phyloP scores from a whole-genome alignment of 2,113 vertebrate genomes.

The Regulus satrapa region DNA sequence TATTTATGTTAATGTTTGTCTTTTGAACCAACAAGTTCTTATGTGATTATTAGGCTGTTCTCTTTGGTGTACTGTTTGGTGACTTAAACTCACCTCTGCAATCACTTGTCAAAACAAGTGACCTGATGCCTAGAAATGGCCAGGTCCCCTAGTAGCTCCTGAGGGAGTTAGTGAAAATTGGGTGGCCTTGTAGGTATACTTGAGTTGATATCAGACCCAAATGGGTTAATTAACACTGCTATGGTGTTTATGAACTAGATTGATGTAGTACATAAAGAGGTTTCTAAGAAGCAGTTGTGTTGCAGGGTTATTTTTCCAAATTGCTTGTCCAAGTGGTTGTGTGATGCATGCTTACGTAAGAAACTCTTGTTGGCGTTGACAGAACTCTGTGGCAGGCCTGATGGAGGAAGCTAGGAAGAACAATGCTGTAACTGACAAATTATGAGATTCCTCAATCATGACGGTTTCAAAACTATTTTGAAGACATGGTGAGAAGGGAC shows the following conservation, averaged over 20 bases:
- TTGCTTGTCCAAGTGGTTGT: neutral
- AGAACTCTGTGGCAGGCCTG: neutral
- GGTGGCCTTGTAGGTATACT: neutral
- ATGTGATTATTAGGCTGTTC: neutral
- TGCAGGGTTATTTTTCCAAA: neutral
- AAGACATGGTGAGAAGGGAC: neutral
- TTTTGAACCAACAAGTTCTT: neutral
- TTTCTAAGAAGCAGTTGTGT: neutral
- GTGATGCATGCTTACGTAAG: neutral
- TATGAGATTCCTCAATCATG: neutral
- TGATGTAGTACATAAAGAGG: neutral
- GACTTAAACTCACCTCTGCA: neutral
- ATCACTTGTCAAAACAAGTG: neutral
- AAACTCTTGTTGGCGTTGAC: neutral
- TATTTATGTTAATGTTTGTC: neutral
- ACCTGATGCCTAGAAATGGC: neutral
- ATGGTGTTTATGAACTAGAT: neutral
- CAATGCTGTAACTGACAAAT: neutral
- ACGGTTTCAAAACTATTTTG: slow-evolving; percentile 9
- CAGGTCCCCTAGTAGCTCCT: neutral
- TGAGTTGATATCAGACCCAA: neutral
- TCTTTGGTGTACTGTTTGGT: neutral
- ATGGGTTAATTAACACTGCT: neutral
- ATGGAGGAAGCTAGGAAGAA: neutral
- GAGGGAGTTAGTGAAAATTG: neutral